Evolutionary conservation across 2,888 invertebrate genomes (phyloP).

Genomic region (Morpho deidamia): DNA sequence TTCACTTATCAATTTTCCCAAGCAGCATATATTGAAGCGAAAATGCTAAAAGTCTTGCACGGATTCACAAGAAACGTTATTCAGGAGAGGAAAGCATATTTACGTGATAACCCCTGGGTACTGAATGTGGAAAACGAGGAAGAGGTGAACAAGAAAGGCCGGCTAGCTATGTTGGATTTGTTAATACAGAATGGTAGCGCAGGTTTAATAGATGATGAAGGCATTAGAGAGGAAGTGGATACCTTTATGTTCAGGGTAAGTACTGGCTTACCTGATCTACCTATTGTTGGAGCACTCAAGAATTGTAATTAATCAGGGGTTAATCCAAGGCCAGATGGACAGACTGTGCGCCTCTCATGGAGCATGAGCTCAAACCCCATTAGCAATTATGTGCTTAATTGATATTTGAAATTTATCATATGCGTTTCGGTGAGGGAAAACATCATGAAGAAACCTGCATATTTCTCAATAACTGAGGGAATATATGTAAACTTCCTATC

Average conservation of each 20-base stretch:
- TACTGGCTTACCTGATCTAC: no score
- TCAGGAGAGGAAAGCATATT: conserved; percentile 38
- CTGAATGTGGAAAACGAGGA: conserved; percentile 16
- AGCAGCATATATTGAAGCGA: conserved; percentile 8
- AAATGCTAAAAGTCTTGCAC: conserved; percentile 61
- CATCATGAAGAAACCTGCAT: no score
- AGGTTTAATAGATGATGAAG: conserved; percentile 74
- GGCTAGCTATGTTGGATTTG: conserved; percentile 80
- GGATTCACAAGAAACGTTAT: conserved; percentile 73
- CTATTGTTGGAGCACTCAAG: no score
- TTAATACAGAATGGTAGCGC: conserved; percentile 77
- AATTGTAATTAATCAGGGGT: no score
- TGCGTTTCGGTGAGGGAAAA: no score
- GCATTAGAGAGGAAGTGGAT: conserved; percentile 83
- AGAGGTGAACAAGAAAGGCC: conserved; percentile 14
- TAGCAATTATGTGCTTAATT: no score
- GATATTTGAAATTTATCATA: no score
- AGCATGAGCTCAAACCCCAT: no score
- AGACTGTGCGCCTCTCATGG: no score
- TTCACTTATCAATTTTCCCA: conserved; percentile 8
- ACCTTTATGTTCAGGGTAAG: conserved; percentile 84
- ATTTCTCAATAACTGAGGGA: no score
- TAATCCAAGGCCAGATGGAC: no score
- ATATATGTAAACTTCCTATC: no score
- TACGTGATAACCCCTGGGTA: conserved; percentile 25